Evolutionary conservation across 2,888 invertebrate genomes (phyloP).

Genomic region (Amiota communis): DNA sequence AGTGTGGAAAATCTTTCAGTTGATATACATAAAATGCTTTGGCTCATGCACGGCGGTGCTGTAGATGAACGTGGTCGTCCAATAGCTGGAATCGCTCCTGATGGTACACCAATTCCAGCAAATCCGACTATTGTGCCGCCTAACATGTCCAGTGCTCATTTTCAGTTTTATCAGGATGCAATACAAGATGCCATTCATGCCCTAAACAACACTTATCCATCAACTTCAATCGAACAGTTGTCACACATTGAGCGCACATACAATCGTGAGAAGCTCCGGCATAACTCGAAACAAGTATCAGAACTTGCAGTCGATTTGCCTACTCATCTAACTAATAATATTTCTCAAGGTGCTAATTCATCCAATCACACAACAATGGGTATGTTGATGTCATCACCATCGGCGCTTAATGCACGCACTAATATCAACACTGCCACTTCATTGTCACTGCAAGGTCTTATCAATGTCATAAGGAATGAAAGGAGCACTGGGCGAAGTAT

Average conservation of each 20-base stretch:
- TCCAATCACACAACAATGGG: constrained; percentile 44
- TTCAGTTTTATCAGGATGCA: constrained; percentile 69
- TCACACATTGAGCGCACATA: constrained; percentile 64
- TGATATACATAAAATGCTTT: constrained; percentile 70
- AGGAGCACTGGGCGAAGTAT: constrained; percentile 47
- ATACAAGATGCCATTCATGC: constrained; percentile 53
- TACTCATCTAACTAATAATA: constrained; percentile 17
- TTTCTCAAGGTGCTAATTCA: neutral
- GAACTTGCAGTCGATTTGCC: constrained; percentile 53
- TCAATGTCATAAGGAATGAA: constrained; percentile 65
- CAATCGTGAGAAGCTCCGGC: constrained; percentile 61
- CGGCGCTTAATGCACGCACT: constrained; percentile 47
- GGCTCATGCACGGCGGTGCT: constrained; percentile 71
- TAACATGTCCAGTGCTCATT: constrained; percentile 66
- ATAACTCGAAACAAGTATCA: constrained; percentile 63
- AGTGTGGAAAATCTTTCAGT: constrained; percentile 75
- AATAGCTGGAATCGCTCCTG: constrained; percentile 52
- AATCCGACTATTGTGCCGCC: constrained; percentile 55
- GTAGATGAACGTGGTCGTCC: constrained; percentile 65
- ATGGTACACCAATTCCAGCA: constrained; percentile 54
- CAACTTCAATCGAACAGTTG: constrained; percentile 59
- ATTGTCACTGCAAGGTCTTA: constrained; percentile 67
- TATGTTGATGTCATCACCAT: constrained; percentile 49
- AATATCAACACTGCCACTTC: constrained; percentile 44
- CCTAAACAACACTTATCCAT: constrained; percentile 52